These are phyloP conservation scores for Noctuana brunneofusca DNA, from an alignment of 2,888 invertebrate species.

Conservation along the genomic window DNA sequence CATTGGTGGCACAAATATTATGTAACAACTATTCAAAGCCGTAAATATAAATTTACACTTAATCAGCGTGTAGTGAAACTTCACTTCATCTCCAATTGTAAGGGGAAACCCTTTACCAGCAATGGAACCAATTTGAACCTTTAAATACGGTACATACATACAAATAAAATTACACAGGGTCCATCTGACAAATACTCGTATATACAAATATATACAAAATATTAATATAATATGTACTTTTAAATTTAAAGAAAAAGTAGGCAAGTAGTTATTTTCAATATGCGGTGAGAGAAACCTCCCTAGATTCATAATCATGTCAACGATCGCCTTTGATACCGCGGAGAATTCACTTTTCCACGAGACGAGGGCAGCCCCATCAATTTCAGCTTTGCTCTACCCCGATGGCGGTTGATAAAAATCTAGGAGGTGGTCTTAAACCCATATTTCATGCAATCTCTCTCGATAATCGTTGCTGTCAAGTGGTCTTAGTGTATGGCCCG, in stretches of 20 bases:
- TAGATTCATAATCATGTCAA: conserved; percentile 17
- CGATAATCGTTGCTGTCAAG: conserved; percentile 27
- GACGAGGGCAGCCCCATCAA: conserved; percentile 25
- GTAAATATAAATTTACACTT: too few relatives aligned
- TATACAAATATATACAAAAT: too few relatives aligned
- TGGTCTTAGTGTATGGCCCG: conserved; percentile 11
- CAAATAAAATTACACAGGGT: too few relatives aligned
- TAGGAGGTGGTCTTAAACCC: conserved; percentile 15
- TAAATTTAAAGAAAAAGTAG: too few relatives aligned
- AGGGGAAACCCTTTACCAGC: too few relatives aligned
- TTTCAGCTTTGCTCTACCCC: conserved; percentile 9
- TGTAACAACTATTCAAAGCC: too few relatives aligned
- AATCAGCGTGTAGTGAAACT: too few relatives aligned
- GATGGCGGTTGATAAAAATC: conserved; percentile 27
- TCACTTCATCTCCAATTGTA: too few relatives aligned
- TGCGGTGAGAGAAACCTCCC: conserved; percentile 3
- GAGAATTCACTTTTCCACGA: conserved; percentile 30
- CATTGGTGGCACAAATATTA: neutral
- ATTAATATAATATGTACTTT: too few relatives aligned
- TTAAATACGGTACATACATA: too few relatives aligned
- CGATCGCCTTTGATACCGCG: conserved; percentile 10
- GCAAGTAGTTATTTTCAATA: neutral
- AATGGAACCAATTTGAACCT: too few relatives aligned
- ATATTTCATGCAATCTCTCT: conserved; percentile 28
- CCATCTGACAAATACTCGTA: too few relatives aligned